Evolutionary conservation across 2,888 invertebrate genomes (phyloP), one percentile per base, ranked within the genome.

Genomic region (Parnassius glacialis): DNA sequence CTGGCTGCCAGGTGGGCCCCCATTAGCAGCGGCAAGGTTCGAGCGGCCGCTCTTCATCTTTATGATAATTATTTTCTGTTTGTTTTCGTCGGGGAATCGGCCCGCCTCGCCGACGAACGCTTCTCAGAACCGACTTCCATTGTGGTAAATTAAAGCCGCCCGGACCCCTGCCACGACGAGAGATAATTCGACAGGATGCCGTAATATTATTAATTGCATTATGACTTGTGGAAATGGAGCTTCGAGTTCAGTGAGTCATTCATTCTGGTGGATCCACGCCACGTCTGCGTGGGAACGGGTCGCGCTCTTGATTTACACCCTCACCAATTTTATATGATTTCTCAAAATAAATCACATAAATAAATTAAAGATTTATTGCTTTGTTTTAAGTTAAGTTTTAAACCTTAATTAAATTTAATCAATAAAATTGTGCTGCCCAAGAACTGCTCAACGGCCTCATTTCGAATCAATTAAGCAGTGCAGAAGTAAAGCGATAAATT

Each of bases 41-140:
- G 84, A 85, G 89, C 90, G 90, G 90, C 84, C 88, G 85, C 90
- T 89, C 89, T 90, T 91, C 90, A 90, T 91, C 90, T 90, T 91
- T 90, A 90, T 90, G 90, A 90, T 91, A 91, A 91, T 91, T 90
- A 91, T 90, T 91, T 90, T 89, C 87, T 91, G 90, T 91, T 91
- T 90, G 91, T 91, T 91, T 91, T 91, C 90, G 89, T 86, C 87
- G 84, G 86, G 86, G 88, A 87, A 88, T 89, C 90, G 88, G 83
- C 84, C 87, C 89, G 88, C 88, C 87, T 87, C 85, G 84, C 85
- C 82, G 83, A 63, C 73, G 85, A 80, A 82, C 87, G 87, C 84
- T 91, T 90, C 90, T 88, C 87, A 82, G 90, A 91, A 90, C 85
- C 85, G 79, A 84, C 87, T 85, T 89, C 90, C 89, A 90, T 90